Base-by-base conservation (phyloP, 2,888 invertebrate genomes). In the Cyaniris semiargus region DNA sequence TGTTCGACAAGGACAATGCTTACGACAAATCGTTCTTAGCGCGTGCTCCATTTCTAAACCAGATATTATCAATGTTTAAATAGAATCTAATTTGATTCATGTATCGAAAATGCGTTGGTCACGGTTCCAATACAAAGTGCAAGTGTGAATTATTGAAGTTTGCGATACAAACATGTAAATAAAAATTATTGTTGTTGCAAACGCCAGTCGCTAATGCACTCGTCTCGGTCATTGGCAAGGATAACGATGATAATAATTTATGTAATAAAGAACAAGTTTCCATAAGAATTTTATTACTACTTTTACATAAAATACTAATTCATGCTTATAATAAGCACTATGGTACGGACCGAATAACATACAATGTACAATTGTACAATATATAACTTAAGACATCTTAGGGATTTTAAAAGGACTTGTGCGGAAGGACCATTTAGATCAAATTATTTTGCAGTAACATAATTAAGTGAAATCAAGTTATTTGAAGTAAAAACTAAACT, bases 401-500 rank as follows among this genome's bases (percentile, higher is more conserved):
- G 48, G 15, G 15, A 48, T 4, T 48, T 48, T 48, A 2, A 38
- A 34, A 34, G 0, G 34, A 58, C 21, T 58, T 58, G 21, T n/a
- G 27, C n/a, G n/a, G n/a, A n/a, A n/a, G n/a, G n/a, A n/a, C 27
- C 3, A 66, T 66, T 66, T 66, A 6, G 10, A 6, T 60, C 21
- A 13, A 21, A 5, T 66, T 18, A 27, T 27, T 66, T 18, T 13
- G 13, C 27, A 66, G 27, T 66, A 27, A 21, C 13, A 60, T 23
- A 38, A 34, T 70, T 1, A 70, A 34, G 70, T n/a, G 71, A 71
- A 71, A 71, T 38, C 21, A 23, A 8, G 38, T 18, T 34, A 71
- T 71, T 53, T 53, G 5, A 53, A n/a, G 71, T 70, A 71, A 71
- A 71, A 71, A 70, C 31, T 56, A 60, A 70, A 71, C 18, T 34